phyloP scores from a whole-genome alignment of 2,888 invertebrate species.

The Drosophila acutilabella region DNA sequence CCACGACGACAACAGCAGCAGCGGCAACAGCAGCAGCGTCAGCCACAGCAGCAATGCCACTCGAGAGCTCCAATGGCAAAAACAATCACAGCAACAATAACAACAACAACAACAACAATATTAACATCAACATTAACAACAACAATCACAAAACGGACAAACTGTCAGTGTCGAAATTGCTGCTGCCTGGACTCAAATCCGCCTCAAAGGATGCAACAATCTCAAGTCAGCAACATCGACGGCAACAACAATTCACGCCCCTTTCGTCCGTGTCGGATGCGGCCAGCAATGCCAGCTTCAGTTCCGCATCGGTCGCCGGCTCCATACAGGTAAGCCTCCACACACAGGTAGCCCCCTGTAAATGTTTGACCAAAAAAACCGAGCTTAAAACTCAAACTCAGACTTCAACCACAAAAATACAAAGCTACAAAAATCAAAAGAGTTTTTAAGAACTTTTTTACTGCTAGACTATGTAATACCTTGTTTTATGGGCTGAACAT shows the following conservation, averaged over 20 bases:
- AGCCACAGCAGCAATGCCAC: slow-evolving; percentile 45
- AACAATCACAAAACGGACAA: slow-evolving; percentile 46
- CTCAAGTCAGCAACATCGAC: slow-evolving; percentile 13
- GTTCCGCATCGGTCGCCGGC: slow-evolving; percentile 85
- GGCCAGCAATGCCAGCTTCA: slow-evolving; percentile 84
- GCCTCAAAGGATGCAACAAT: slow-evolving; percentile 53
- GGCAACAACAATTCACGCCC: slow-evolving; percentile 77
- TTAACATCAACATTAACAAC: slow-evolving; percentile 40
- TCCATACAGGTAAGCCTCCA: slow-evolving; percentile 84
- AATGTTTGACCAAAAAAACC: too few relatives aligned
- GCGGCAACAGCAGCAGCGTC: slow-evolving; percentile 32
- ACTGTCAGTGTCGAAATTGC: slow-evolving; percentile 51
- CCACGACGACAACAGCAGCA: slow-evolving; percentile 46
- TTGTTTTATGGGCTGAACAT: not conserved
- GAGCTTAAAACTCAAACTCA: slow-evolving; percentile 3
- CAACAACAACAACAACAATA: slow-evolving; percentile 40
- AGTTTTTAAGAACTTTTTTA: slow-evolving; percentile 21
- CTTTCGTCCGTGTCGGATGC: slow-evolving; percentile 71
- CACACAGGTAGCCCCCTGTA: not conserved
- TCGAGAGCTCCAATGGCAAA: slow-evolving; percentile 52
- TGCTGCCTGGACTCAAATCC: slow-evolving; percentile 54
- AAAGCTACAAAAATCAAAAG: slow-evolving; percentile 9
- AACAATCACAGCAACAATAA: slow-evolving; percentile 47
- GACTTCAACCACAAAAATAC: not conserved
- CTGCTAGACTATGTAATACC: slow-evolving; percentile 6